Conservation (phyloP, 2,113 vertebrate species). For the Eleginops maclovinus region DNA sequence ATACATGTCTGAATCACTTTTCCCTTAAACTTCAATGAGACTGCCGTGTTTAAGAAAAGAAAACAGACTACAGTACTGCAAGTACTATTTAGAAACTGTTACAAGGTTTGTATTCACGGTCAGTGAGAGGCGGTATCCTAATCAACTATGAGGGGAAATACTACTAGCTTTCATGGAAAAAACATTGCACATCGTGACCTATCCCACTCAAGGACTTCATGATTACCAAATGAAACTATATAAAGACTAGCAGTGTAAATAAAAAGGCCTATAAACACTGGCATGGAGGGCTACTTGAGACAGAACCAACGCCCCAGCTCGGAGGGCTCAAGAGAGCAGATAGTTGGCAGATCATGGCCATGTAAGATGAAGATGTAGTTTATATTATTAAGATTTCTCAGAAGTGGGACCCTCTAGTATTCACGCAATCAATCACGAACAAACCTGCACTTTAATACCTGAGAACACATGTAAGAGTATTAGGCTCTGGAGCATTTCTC, state of each 20-base stretch:
- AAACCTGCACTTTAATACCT: neutral
- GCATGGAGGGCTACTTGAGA: conserved; percentile 70
- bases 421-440: neutral
- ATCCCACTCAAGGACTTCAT: conserved; percentile 25
- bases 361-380: conserved; percentile 58
- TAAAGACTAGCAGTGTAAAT: conserved; percentile 55
- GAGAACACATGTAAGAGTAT: neutral
- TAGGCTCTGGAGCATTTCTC: neutral
- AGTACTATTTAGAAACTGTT: conserved; percentile 1
- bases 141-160: neutral
- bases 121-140: neutral
- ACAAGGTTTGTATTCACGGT: neutral
- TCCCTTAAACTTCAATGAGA: conserved; percentile 44
- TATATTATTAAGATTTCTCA: conserved; percentile 42
- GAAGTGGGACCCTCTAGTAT: neutral
- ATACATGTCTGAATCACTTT: conserved; percentile 38
- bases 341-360: conserved; percentile 44
- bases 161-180: conserved; percentile 31
- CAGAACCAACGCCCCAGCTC: conserved; percentile 55
- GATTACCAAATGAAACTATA: conserved; percentile 62
- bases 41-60: conserved; percentile 19
- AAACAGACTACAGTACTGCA: neutral
- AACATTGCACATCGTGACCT: conserved; percentile 7
- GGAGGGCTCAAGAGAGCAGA: conserved; percentile 26
- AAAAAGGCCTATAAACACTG: conserved; percentile 68